phyloP scores from a whole-genome alignment of 1,140 invertebrate genomes.

The Dysdera silvatica region DNA sequence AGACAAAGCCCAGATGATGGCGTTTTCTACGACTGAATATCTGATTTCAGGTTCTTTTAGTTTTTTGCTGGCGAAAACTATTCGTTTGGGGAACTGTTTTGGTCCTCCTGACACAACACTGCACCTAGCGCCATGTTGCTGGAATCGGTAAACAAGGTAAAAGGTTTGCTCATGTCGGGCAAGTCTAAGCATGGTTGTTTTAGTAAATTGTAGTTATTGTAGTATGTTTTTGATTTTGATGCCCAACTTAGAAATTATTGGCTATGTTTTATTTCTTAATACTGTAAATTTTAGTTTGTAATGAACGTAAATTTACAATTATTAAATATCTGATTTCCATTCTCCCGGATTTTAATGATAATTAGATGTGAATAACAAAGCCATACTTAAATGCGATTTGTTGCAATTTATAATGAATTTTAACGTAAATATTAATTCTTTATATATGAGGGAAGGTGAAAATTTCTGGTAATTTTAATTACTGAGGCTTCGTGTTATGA shows the following conservation, averaged over 20 bases:
- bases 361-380: too few species aligned
- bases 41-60: background rate
- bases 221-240: too few species aligned
- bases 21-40: background rate
- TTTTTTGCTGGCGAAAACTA: background rate
- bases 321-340: conserved; percentile 38
- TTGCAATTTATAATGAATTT: too few species aligned
- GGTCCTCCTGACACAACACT: background rate
- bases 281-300: background rate
- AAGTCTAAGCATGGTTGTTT: background rate
- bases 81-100: background rate
- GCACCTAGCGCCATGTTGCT: background rate
- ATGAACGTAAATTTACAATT: conserved; percentile 8
- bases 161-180: background rate
- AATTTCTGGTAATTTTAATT: too few species aligned
- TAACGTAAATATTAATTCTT: too few species aligned
- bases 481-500: too few species aligned
- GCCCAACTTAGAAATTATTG: too few species aligned
- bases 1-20: background rate
- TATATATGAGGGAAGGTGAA: too few species aligned
- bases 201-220: too few species aligned
- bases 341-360: too few species aligned
- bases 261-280: background rate
- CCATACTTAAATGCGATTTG: too few species aligned
- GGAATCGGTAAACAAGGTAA: background rate